phyloP scores from a whole-genome alignment of 2,888 invertebrate genomes.

The Idaea biselata region DNA sequence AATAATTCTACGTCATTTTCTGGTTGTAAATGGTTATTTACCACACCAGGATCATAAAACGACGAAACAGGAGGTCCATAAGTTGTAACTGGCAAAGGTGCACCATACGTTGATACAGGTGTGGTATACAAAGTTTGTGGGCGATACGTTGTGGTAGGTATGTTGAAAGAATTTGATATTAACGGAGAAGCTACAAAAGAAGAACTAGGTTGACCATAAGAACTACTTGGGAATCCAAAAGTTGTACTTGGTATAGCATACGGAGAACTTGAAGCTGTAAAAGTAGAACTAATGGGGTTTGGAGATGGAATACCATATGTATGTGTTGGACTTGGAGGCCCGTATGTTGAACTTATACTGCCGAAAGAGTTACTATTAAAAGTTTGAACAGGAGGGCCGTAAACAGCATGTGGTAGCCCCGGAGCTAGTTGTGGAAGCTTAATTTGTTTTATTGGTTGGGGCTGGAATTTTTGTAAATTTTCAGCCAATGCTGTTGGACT shows the following conservation, averaged over 20 bases:
- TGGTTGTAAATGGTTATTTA: constrained; percentile 51
- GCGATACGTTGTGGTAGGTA: constrained; percentile 43
- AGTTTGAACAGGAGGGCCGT: constrained; percentile 52
- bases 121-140: constrained; percentile 41
- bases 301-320: constrained; percentile 55
- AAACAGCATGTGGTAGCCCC: constrained; percentile 50
- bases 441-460: constrained; percentile 35
- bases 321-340: constrained; percentile 56
- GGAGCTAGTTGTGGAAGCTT: constrained; percentile 41
- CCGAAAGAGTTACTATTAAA: constrained; percentile 36
- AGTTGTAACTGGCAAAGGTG: constrained; percentile 40
- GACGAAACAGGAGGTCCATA: constrained; percentile 46
- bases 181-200: constrained; percentile 35
- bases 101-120: constrained; percentile 39
- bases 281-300: constrained; percentile 45
- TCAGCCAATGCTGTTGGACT: constrained; percentile 60
- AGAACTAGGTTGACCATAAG: constrained; percentile 29
- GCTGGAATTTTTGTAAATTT: constrained; percentile 46
- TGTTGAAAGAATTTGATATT: constrained; percentile 33
- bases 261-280: constrained; percentile 43
- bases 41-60: constrained; percentile 41
- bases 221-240: constrained; percentile 36
- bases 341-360: constrained; percentile 57
- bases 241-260: constrained; percentile 38
- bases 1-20: constrained; percentile 50